phyloP scores from a whole-genome alignment of 2,797 vertebrate genomes.

The Lacerta agilis region DNA sequence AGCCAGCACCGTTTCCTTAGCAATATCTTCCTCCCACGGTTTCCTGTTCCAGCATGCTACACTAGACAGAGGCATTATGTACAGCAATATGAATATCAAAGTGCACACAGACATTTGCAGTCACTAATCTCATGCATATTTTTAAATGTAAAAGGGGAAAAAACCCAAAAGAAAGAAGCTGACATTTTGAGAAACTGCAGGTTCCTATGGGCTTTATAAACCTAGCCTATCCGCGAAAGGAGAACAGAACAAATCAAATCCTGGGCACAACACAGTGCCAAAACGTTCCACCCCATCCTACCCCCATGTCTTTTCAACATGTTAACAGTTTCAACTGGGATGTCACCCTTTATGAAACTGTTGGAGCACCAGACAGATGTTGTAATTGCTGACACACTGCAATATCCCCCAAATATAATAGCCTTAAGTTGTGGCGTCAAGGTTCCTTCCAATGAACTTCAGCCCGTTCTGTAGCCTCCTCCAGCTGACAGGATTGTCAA shows the following conservation, averaged over 20 bases:
- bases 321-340: neutral
- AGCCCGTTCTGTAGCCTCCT: neutral
- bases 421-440: neutral
- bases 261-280: neutral
- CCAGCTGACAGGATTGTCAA: neutral
- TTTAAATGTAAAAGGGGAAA: neutral
- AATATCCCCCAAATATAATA: neutral
- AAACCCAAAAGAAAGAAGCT: neutral
- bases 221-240: neutral
- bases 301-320: neutral
- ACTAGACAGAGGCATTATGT: constrained; percentile 3
- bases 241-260: neutral
- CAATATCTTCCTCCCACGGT: constrained; percentile 26
- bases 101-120: neutral
- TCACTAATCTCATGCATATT: neutral
- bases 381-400: neutral
- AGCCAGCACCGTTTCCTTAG: constrained; percentile 31
- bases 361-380: neutral
- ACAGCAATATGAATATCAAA: constrained; percentile 8
- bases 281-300: neutral
- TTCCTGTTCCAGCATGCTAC: constrained; percentile 14
- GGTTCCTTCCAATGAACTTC: neutral
- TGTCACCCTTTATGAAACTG: neutral
- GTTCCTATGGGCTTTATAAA: neutral
- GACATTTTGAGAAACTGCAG: constrained; percentile 1